Percentiles rank a stretch among this genome's conserved stretches.
Evolutionary conservation across 2,888 invertebrate species (phyloP).

Genomic region (Plagodis dolabraria): DNA sequence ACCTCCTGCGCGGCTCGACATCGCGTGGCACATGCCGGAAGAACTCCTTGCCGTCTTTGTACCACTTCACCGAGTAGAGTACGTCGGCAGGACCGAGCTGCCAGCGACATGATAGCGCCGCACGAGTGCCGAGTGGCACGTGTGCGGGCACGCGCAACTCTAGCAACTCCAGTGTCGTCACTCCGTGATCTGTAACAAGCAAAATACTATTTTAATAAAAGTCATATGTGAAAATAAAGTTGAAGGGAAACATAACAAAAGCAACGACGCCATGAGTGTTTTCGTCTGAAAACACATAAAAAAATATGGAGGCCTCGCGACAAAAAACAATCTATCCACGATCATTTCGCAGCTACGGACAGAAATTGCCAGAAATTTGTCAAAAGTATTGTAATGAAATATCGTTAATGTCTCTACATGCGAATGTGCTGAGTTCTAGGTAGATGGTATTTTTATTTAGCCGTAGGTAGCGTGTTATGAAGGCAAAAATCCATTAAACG

Average conservation of each 20-base stretch:
- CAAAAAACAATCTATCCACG: slow-evolving; percentile 29
- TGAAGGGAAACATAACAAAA: slow-evolving; percentile 32
- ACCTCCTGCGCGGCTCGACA: slow-evolving; percentile 91
- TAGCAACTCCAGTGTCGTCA: slow-evolving; percentile 86
- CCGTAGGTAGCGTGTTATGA: slow-evolving; percentile 82
- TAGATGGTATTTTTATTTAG: slow-evolving; percentile 75
- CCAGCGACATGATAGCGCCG: slow-evolving; percentile 92
- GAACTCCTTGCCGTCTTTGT: slow-evolving; percentile 95
- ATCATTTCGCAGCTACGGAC: slow-evolving; percentile 26
- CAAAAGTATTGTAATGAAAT: slow-evolving; percentile 20
- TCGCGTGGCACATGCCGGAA: slow-evolving; percentile 94
- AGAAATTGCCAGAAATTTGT: slow-evolving; percentile 26
- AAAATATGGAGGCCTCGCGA: slow-evolving; percentile 31
- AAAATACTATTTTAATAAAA: slow-evolving; percentile 7
- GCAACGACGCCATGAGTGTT: slow-evolving; percentile 27
- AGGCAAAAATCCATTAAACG: slow-evolving; percentile 85
- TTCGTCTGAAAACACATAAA: slow-evolving; percentile 37
- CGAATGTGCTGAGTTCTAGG: slow-evolving; percentile 49
- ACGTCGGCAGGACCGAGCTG: slow-evolving; percentile 91
- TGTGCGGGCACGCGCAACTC: slow-evolving; percentile 93
- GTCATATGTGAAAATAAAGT: slow-evolving; percentile 11
- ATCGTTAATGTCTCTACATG: slow-evolving; percentile 46
- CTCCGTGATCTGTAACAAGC: slow-evolving; percentile 59
- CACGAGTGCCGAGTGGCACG: slow-evolving; percentile 91
- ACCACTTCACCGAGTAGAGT: slow-evolving; percentile 96